phyloP scores from a whole-genome alignment of 2,888 invertebrate genomes.

The Folsomia candida region DNA sequence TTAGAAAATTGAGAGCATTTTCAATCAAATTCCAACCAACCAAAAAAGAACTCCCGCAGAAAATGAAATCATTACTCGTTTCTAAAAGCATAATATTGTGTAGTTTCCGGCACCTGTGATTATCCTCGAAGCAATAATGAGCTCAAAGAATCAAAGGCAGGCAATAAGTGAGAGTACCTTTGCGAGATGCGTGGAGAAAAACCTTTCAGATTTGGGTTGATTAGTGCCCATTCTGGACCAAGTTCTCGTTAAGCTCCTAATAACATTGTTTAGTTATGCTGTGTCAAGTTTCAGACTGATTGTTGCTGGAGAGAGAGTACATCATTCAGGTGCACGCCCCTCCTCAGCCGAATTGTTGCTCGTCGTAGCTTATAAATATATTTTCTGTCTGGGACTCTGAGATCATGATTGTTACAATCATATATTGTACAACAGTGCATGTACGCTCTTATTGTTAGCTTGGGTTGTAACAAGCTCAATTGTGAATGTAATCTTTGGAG shows the following conservation, averaged over 20 bases:
- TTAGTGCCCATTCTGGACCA: neutral
- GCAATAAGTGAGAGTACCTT: too few species aligned
- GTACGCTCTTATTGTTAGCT: slow-evolving; percentile 2
- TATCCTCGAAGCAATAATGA: neutral
- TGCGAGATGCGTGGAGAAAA: neutral
- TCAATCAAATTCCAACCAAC: too few species aligned
- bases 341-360: neutral
- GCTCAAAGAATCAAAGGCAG: neutral
- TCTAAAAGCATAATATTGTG: neutral
- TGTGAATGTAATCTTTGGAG: neutral
- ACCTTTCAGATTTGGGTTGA: slow-evolving; percentile 10
- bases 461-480: neutral
- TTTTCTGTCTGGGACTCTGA: neutral
- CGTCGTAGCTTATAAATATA: too few species aligned
- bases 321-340: slow-evolving; percentile 10
- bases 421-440: too few species aligned
- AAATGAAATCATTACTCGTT: neutral
- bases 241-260: slow-evolving; percentile 1
- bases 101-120: neutral
- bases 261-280: slow-evolving; percentile 14
- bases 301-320: neutral
- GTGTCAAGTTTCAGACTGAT: slow-evolving; percentile 6
- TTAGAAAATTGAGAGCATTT: too few species aligned
- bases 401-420: neutral
- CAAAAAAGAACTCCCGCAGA: neutral